These are phyloP conservation scores for Campaea margaritaria DNA, from an alignment of 2,888 invertebrate genomes.

Conservation along the genomic window DNA sequence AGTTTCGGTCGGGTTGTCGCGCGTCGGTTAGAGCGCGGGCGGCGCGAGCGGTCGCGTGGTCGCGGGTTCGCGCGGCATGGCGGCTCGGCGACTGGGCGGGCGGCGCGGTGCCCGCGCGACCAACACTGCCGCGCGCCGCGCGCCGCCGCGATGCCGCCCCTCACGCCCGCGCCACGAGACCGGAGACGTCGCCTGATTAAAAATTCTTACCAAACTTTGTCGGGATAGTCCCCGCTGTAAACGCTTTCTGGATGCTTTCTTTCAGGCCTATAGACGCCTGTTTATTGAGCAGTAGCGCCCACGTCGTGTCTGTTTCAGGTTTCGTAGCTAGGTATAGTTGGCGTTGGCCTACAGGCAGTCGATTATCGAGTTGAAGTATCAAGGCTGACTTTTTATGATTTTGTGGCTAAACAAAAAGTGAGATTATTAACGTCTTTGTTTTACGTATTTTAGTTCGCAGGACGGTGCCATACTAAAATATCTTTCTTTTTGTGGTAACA, in stretches of 20 bases:
- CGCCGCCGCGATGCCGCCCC: constrained; percentile 76
- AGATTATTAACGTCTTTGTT: too few species aligned
- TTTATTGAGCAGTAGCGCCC: neutral
- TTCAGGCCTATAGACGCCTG: constrained; percentile 3
- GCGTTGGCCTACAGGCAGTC: too few species aligned
- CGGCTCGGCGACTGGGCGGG: constrained; percentile 49
- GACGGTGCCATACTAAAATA: too few species aligned
- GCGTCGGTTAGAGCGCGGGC: constrained; percentile 66
- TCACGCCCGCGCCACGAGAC: constrained; percentile 39
- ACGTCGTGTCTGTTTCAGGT: neutral
- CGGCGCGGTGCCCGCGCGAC: constrained; percentile 58
- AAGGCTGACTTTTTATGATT: too few species aligned
- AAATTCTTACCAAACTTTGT: constrained; percentile 78
- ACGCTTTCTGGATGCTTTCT: constrained; percentile 52
- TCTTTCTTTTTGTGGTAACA: too few species aligned
- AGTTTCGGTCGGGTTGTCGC: constrained; percentile 77
- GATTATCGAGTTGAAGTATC: too few species aligned
- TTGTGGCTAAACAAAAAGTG: too few species aligned
- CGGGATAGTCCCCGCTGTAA: constrained; percentile 63
- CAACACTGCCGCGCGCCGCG: constrained; percentile 82
- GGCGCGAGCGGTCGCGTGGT: constrained; percentile 53
- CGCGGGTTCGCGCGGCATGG: constrained; percentile 53
- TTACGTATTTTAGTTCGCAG: too few species aligned
- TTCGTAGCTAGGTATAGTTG: too few species aligned
- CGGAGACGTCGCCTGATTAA: constrained; percentile 71